Base-by-base conservation (phyloP, 2,113 vertebrate genomes). In the Aptenodytes patagonicus region DNA sequence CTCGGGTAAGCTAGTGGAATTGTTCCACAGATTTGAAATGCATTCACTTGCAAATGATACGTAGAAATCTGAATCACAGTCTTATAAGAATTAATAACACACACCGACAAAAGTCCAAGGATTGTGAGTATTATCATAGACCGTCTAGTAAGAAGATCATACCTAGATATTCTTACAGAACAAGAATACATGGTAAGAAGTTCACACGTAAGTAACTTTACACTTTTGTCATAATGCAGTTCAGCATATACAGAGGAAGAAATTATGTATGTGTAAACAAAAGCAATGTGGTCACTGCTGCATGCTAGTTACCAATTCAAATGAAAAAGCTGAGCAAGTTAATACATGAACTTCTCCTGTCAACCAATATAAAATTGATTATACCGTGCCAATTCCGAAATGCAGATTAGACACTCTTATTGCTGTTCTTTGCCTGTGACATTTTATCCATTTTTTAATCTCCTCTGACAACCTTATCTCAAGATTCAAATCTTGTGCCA, bases 361-460 rank as follows among this genome's bases (percentile, higher is more conserved):
- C 68, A 88, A 34, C 24, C 42, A 68, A 40, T 47, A 78, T 25
- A 57, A 85, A 93, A 57, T 22, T 81, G 32, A 89, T 88, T 47
- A 49, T 16, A 68, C n/a, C 0, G 0, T 49, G 31, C 61, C 73
- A 87, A 38, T 95, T 91, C 78, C 42, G 25, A 98, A 90, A 97
- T 75, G 91, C 70, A 66, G 72, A 90, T 92, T 93, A 89, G 85
- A 85, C 18, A 51, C 31, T 77, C 76, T 81, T 76, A 78, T 49
- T 91, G 47, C 52, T 78, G 21, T 78, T 71, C 44, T 87, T 83
- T 71, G 71, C 52, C 83, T 64, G 69, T 97, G 92, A 97, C 49
- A 97, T 92, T 97, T 97, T 73, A 91, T 94, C 92, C 54, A 46
- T 76, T 83, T 97, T 97, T 91, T n/a, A 89, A 95, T 97, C 96